Evolutionary conservation across 1,140 invertebrate genomes (phyloP).

Genomic region (Glossosoma conforme): DNA sequence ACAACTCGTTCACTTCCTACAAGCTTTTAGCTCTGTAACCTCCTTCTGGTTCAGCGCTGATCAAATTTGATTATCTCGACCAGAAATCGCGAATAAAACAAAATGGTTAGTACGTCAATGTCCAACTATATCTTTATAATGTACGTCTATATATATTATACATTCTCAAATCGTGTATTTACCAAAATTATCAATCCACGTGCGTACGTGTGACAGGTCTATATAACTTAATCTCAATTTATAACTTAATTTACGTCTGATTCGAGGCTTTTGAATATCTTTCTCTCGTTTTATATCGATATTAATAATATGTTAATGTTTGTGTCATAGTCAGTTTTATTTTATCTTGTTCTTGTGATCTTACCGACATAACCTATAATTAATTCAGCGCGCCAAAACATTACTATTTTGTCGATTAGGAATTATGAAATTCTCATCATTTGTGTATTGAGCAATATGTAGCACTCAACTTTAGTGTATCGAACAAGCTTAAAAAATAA

Average conservation of each 20-base stretch:
- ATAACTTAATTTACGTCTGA: background rate
- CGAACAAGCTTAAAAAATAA: too few species aligned
- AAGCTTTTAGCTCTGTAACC: slow-evolving; percentile 11
- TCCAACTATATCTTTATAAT: background rate
- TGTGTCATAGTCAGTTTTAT: too few species aligned
- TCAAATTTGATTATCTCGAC: slow-evolving; percentile 28
- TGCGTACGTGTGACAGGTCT: slow-evolving; percentile 8
- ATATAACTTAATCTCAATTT: background rate
- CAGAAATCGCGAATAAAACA: slow-evolving; percentile 15
- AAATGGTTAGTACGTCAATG: slow-evolving; percentile 9
- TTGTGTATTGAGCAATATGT: too few species aligned
- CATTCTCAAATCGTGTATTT: background rate
- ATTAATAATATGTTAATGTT: too few species aligned
- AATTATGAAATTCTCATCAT: too few species aligned
- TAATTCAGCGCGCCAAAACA: too few species aligned
- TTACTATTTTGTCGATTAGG: too few species aligned
- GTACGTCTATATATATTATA: background rate
- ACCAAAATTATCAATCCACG: slow-evolving; percentile 6
- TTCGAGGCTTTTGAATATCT: background rate
- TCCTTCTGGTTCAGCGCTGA: slow-evolving; percentile 26
- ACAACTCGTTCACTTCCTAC: slow-evolving; percentile 19
- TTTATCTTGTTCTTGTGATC: too few species aligned
- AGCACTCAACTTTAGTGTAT: too few species aligned
- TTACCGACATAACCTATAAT: too few species aligned
- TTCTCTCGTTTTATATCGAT: too few species aligned